Evolutionary conservation across 2,888 invertebrate genomes (phyloP).

Genomic region (Hypomecis atomaria): DNA sequence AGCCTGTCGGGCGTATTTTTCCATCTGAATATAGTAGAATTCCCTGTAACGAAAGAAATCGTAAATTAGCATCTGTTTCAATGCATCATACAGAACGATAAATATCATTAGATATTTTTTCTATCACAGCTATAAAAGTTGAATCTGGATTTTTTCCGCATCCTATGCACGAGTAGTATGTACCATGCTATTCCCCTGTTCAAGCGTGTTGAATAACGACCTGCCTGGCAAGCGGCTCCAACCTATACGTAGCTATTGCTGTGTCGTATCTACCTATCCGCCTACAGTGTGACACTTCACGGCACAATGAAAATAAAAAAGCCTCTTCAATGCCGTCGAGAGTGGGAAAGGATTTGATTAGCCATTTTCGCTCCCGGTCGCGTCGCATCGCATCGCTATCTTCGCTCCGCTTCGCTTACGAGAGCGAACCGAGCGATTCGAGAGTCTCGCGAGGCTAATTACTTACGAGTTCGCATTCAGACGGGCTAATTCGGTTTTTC

Average conservation of each 20-base stretch:
- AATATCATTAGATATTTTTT: too few relatives aligned
- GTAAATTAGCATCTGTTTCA: background rate
- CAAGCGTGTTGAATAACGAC: constrained; percentile 37
- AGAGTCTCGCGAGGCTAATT: constrained; percentile 84
- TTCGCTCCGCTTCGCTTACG: constrained; percentile 79
- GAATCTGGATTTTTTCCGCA: too few relatives aligned
- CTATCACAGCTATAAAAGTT: too few relatives aligned
- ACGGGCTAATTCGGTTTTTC: constrained; percentile 80
- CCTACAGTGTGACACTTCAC: constrained; percentile 74
- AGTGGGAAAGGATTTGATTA: constrained; percentile 83
- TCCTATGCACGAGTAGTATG: too few relatives aligned
- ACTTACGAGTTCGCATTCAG: constrained; percentile 82
- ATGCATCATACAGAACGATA: too few relatives aligned
- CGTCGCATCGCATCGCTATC: constrained; percentile 75
- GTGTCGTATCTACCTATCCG: constrained; percentile 44
- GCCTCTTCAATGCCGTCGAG: constrained; percentile 73
- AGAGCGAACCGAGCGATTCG: constrained; percentile 74
- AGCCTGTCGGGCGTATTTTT: constrained; percentile 99
- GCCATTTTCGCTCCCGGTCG: constrained; percentile 79
- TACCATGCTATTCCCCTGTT: constrained; percentile 7
- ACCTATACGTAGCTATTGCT: constrained; percentile 9
- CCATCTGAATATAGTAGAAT: constrained; percentile 99
- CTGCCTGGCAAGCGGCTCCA: constrained; percentile 6
- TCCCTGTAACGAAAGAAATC: constrained; percentile 89
- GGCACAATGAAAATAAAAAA: constrained; percentile 80